Evolutionary conservation across 1,140 invertebrate genomes (phyloP), one percentile per base, ranked within the genome.

Genomic region (Camponotus vicinus): DNA sequence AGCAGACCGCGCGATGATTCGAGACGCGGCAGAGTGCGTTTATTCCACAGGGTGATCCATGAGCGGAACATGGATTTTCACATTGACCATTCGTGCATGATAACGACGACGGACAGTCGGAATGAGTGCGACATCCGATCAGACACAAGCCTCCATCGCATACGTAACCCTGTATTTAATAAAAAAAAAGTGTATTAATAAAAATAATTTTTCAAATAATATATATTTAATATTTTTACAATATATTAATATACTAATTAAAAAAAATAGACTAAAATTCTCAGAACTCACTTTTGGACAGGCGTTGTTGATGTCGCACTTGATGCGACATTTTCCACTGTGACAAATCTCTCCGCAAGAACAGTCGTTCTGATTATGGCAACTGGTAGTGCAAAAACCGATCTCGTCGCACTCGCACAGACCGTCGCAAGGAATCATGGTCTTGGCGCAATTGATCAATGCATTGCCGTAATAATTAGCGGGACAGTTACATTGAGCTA

Each of bases 401-500:
- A 96, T 96, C 88, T 97, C 96, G 89, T 98, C 97, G 91, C 98
- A 98, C 73, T 97, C 96, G 86, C 97, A 97, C 63, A 92, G 93
- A 2, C 96, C 96, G 93, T 97, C 95, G 92, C 98, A 97, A 90
- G 97, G 95, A 90, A 96, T 93, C 79, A 96, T 95, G 63, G 96
- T 96, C 93, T 97, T 96, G 27, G 96, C 95, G 88, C 98, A 98
- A 86, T 96, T 96, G 2, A 97, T 96, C 0, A 98, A 94, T 9
- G 98, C 97, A 94, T 98, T 97, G 45, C 98, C 98, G 42, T 98
- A 96, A 76, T 97, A 98, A 92, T 97, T 97, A 40, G 96, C 95
- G 4, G 98, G 97, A 92, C 98, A 99, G 89, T 96, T 97, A 91
- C 98, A 99, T 89, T 98, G 97, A 1, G 97, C 96, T 42, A 97